A percentile compares a stretch with the other conserved stretches of the same genome.
These are phyloP conservation scores for Gracilinanus agilis DNA, from an alignment of 2,113 vertebrate genomes.

Conservation along the genomic window DNA sequence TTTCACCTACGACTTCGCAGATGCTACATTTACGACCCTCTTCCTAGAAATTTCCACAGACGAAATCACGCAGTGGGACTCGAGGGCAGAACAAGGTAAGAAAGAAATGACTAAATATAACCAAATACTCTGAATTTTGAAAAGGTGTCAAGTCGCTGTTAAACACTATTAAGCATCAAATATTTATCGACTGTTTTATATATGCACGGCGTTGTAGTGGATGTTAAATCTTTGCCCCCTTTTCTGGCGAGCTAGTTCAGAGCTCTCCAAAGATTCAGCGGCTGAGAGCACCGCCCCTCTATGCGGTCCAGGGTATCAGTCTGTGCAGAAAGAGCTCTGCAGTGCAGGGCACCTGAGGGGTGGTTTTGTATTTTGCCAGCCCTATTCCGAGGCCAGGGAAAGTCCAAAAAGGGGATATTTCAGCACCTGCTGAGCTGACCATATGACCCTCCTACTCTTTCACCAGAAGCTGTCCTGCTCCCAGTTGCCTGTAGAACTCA, in stretches of 20 bases:
- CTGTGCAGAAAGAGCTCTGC: not conserved
- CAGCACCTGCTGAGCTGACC: not conserved
- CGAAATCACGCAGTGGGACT: not conserved
- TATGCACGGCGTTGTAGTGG: slow-evolving; percentile 31
- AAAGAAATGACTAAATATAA: slow-evolving; percentile 11
- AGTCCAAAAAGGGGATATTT: not conserved
- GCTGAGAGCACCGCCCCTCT: not conserved
- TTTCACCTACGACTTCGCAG: not conserved
- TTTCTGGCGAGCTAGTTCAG: not conserved
- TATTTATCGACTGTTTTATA: slow-evolving; percentile 25
- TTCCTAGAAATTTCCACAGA: not conserved
- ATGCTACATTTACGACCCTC: slow-evolving; percentile 12
- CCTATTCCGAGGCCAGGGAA: not conserved
- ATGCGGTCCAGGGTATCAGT: not conserved
- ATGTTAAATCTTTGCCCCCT: not conserved
- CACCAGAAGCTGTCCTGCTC: not conserved
- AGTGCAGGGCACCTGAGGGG: not conserved
- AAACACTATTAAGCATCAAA: slow-evolving; percentile 14
- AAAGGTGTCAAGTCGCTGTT: slow-evolving; percentile 11
- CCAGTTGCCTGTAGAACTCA: not conserved
- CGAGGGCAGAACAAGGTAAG: not conserved
- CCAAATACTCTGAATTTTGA: not conserved
- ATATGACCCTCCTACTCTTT: not conserved
- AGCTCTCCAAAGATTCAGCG: not conserved
- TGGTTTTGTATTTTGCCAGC: not conserved